Evolutionary conservation across 2,113 vertebrate species (phyloP).

Genomic region (Hystrix brachyura): DNA sequence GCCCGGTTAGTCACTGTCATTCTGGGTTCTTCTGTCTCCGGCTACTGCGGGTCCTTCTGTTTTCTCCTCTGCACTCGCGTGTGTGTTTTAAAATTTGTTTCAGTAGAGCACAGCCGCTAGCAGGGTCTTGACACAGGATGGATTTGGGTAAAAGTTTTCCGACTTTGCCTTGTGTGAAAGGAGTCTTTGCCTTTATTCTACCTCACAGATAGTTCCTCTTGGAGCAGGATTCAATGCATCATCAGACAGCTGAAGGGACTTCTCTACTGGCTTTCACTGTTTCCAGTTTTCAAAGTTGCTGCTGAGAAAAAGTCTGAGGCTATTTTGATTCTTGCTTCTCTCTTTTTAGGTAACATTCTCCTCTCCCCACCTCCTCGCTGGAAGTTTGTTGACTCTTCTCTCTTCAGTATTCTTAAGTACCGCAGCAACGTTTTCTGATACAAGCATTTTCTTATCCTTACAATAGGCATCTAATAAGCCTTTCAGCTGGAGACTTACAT

Average conservation of each 20-base stretch:
- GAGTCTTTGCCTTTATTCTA: neutral
- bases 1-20: neutral
- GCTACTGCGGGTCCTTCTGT: neutral
- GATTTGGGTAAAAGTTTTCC: neutral
- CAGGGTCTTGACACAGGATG: neutral
- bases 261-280: neutral
- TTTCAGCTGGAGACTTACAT: neutral
- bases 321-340: neutral
- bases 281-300: neutral
- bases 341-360: neutral
- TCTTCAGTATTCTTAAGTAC: neutral
- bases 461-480: neutral
- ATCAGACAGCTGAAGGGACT: neutral
- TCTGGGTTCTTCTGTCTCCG: neutral
- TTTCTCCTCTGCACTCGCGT: neutral
- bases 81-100: neutral
- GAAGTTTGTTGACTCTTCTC: neutral
- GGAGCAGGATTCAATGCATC: constrained; percentile 6
- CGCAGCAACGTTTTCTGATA: neutral
- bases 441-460: neutral
- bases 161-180: neutral
- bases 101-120: neutral
- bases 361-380: neutral
- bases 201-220: neutral
- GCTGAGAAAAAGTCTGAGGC: neutral